Conservation (phyloP, 1,140 invertebrate species). For the Drosophila tani region DNA sequence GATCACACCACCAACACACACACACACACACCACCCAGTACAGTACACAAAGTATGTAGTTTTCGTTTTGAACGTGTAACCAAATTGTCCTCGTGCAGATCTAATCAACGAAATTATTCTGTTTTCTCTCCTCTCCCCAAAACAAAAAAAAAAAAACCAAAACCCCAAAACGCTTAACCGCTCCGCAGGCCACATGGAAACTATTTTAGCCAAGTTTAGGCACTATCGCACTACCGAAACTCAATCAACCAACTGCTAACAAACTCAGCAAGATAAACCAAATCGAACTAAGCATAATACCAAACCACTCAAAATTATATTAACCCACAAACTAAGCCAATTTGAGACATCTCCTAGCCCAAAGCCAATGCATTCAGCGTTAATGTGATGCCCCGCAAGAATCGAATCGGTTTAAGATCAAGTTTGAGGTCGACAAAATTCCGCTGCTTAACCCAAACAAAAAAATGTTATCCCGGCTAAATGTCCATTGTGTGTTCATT, state of each 20-base stretch:
- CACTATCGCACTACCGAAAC: conserved; percentile 45
- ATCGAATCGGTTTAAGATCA: conserved; percentile 58
- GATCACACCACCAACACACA: conserved; percentile 59
- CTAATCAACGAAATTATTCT: conserved; percentile 64
- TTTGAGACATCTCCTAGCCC: conserved; percentile 58
- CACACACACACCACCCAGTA: conserved; percentile 44
- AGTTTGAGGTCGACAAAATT: conserved; percentile 57
- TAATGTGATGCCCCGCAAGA: conserved; percentile 63
- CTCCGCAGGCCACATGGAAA: conserved; percentile 82
- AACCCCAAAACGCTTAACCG: conserved; percentile 61
- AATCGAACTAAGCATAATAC: conserved; percentile 45
- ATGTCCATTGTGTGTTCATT: conserved; percentile 69
- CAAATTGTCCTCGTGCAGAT: conserved; percentile 55
- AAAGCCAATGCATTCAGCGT: conserved; percentile 52
- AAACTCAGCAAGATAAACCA: conserved; percentile 45
- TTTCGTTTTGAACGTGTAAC: conserved; percentile 52
- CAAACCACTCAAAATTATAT: conserved; percentile 61
- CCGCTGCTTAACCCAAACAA: conserved; percentile 66
- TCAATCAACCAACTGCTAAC: conserved; percentile 52
- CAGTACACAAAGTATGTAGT: conserved; percentile 66
- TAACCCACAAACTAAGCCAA: conserved; percentile 79
- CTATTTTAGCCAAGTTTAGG: conserved; percentile 76
- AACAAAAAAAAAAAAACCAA: conserved; percentile 10
- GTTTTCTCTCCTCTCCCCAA: conserved; percentile 63
- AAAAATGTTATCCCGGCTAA: conserved; percentile 47